Percentiles rank a stretch among this genome's conserved stretches.
phyloP scores from a whole-genome alignment of 2,113 vertebrate genomes.

The cattle (Bos taurus) region ARS-UCD2.0 NC_037349.1:6438001-6438500 shows the following conservation, averaged over 20 bases:
- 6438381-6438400: neutral
- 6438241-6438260: neutral
- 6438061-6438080: too few species aligned
- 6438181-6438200: neutral
- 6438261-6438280: neutral
- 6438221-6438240: neutral
- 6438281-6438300: neutral
- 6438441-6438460: neutral
- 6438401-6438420: neutral
- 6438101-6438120: too few species aligned
- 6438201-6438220: neutral
- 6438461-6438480: neutral
- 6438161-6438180: neutral
- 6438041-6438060: too few species aligned
- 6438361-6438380: neutral
- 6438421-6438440: neutral
- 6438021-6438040: too few species aligned
- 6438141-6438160: neutral
- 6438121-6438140: neutral
- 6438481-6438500: neutral
- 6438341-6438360: neutral
- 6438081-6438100: too few species aligned
- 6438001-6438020: too few species aligned
- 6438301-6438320: neutral
- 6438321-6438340: neutral